Evolutionary conservation across 2,113 vertebrate species (phyloP).

Genomic region (Pongo abelii): DNA sequence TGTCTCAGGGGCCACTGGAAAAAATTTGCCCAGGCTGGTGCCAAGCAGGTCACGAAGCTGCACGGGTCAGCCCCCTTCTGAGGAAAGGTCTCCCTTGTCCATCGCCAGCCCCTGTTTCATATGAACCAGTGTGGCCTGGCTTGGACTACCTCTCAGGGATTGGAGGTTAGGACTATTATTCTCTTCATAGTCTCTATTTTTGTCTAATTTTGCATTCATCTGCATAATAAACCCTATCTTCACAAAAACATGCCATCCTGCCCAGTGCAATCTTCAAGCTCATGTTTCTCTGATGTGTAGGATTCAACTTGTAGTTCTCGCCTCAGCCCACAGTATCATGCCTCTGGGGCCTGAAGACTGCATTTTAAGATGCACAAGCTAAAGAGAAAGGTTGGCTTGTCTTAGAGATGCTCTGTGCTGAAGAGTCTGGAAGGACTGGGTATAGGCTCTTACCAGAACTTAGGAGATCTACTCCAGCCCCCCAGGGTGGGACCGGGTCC

Average conservation of each 20-base stretch:
- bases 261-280: neutral
- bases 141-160: neutral
- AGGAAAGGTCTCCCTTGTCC: neutral
- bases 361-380: neutral
- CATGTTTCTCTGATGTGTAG: accelerated
- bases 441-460: neutral
- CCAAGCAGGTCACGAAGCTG: too few relatives aligned
- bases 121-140: neutral
- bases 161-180: neutral
- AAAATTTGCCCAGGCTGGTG: neutral
- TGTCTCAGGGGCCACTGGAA: neutral
- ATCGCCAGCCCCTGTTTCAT: accelerated
- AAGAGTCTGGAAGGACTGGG: neutral
- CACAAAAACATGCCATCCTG: neutral
- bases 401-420: neutral
- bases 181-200: neutral
- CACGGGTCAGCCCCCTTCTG: accelerated
- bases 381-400: neutral
- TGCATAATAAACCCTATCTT: neutral
- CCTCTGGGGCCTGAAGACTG: neutral
- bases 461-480: neutral
- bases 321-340: neutral
- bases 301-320: neutral
- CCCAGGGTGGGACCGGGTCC: neutral
- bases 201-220: neutral